Base-by-base conservation (phyloP, 2,113 vertebrate species). In the Cyphomyrus plagiostoma region DNA sequence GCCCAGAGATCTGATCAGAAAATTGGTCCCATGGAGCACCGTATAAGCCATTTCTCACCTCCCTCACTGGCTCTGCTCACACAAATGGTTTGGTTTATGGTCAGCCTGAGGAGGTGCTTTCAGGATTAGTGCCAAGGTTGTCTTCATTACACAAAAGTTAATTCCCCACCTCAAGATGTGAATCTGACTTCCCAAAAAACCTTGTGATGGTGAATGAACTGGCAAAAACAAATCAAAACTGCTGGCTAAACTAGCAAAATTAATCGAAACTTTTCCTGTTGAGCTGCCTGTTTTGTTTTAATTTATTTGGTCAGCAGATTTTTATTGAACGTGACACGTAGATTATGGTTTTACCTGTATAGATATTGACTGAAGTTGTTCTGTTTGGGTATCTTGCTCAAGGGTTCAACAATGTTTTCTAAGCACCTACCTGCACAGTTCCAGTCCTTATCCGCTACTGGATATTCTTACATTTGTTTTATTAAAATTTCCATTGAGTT, bases 1-100 rank as follows among this genome's bases (percentile, higher is more conserved):
- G 92, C 89, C 86, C 58, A 46, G 46, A 90, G 91, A 92, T 84
- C 90, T 90, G 92, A 92, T 85, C 84, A 49, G 88, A 90, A 92
- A 94, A 94, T 94, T 93, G 91, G 93, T 92, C 92, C 93, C 93
- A 88, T 85, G 87, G 91, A 92, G 94, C 89, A 90, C 39, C 8
- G 42, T 19, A 7, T 86, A 87, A 90, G 84, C 92, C 52, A 91
- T 93, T 93, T 89, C 70, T 48, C 84, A 77, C 19, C 83, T 82
- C 30, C n/a, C 42, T 9, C 62, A 53, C 88, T 42, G 26, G 62
- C 48, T 89, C 88, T 77, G 49, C 58, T 80, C 0, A 86, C 92
- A 92, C 90, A 91, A 92, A 92, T 82, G 87, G 56, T 23, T 86
- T 77, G 90, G 91, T 92, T 89, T 88, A 90, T 89, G 86, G 74